Evolutionary conservation across 2,113 vertebrate genomes (phyloP), one percentile per base, ranked within the genome.

Genomic region (Gymnarchus niloticus): DNA sequence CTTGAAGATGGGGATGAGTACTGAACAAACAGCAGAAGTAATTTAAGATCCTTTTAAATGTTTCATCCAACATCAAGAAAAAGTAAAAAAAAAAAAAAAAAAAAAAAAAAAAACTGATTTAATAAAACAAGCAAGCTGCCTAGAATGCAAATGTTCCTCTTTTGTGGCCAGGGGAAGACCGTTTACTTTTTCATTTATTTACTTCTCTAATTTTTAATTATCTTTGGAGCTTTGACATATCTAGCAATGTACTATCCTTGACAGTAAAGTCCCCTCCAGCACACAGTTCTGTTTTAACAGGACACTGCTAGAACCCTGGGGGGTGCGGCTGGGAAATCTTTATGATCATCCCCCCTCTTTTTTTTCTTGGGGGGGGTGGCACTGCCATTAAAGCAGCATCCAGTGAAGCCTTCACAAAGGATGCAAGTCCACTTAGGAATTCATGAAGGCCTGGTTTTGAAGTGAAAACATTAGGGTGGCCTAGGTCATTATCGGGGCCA

Each of bases 31-130:
- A 52, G 17, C 80, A 65, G 56, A 82, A 56, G 54, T 86, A 51
- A 86, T 86, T 86, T 86, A 82, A 73, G 81, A 86, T 83, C 85
- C 85, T 69, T 51, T 84, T 81, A 87, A 87, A 84, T n/a, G 54
- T 80, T 33, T 80, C 76, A 80, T 84, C 83, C 61, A 48, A 81
- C 56, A 84, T 19, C 56, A 81, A 85, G 56, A 81, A 57, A 41
- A 76, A 81, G 56, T 46, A 57, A 80, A 80, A 41, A n/a, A n/a
- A n/a, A n/a, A n/a, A n/a, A 81, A 85, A 44, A 81, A 57, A 41
- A 76, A 81, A 46, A 28, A 57, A 80, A 80, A 41, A 87, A 56
- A 83, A 76, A 84, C 48, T 49, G 81, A 87, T 87, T 85, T 80
- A 56, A 87, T 76, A 54, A 78, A 82, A 41, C 57, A 56, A 81